phyloP scores from a whole-genome alignment of 2,113 vertebrate genomes.

The Phocoena phocoena region DNA sequence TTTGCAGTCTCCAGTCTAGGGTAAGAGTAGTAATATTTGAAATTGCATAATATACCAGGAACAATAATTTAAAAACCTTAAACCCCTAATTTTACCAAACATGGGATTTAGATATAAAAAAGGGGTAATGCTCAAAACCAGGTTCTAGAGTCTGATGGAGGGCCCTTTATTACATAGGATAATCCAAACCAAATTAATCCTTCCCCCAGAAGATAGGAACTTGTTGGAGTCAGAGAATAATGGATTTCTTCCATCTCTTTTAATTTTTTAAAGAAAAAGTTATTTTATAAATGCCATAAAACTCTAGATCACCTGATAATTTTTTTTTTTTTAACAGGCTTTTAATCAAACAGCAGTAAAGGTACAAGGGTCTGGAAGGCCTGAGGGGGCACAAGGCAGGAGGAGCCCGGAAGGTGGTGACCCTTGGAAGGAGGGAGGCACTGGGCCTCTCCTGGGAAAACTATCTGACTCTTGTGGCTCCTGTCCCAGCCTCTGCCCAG shows the following conservation, averaged over 20 bases:
- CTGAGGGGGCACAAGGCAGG: neutral
- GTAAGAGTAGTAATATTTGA: neutral
- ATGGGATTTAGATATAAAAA: neutral
- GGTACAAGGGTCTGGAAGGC: neutral
- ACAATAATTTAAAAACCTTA: neutral
- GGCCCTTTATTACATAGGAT: neutral
- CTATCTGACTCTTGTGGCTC: neutral
- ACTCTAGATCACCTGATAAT: neutral
- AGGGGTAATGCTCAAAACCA: neutral
- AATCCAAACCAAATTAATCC: neutral
- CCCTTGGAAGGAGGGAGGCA: neutral
- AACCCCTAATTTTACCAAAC: neutral
- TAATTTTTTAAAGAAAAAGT: neutral
- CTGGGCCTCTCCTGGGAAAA: neutral
- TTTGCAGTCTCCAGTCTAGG: neutral
- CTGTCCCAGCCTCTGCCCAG: neutral
- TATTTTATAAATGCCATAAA: neutral
- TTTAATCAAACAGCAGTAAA: constrained; percentile 63
- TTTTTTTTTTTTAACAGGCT: neutral
- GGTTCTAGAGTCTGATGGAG: neutral
- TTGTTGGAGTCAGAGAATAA: neutral
- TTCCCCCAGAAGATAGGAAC: neutral
- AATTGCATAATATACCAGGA: neutral
- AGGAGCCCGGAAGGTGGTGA: neutral
- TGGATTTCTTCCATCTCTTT: neutral